phyloP scores from a whole-genome alignment of 2,797 vertebrate genomes.

The Sebastes dallii region DNA sequence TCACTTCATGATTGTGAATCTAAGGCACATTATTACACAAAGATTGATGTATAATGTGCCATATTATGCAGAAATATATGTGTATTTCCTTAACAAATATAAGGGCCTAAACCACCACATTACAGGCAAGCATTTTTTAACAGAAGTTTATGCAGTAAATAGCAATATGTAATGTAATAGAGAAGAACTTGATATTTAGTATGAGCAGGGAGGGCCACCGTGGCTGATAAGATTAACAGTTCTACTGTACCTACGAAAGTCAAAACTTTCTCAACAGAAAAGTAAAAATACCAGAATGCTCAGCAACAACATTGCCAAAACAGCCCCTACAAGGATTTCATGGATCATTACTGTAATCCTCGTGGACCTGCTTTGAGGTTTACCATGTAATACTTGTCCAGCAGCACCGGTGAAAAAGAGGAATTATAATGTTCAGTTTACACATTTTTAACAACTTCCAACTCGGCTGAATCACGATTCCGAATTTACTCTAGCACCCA shows the following conservation, averaged over 20 bases:
- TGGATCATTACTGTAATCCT: conserved; percentile 23
- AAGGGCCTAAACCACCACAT: neutral
- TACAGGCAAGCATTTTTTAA: neutral
- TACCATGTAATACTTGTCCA: neutral
- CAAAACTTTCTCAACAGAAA: conserved; percentile 4
- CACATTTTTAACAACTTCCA: neutral
- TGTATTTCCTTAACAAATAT: neutral
- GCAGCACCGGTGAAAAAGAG: neutral
- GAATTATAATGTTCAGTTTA: neutral
- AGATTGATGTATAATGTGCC: neutral
- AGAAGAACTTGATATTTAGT: neutral
- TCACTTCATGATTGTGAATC: neutral
- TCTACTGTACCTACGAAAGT: neutral
- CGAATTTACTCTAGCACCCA: neutral
- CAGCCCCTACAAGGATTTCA: neutral
- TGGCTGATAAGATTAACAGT: neutral
- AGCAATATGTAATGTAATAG: neutral
- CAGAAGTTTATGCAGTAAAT: neutral
- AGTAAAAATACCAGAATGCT: conserved; percentile 2
- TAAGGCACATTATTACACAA: too few species aligned
- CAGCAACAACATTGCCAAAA: conserved; percentile 11
- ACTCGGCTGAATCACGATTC: neutral
- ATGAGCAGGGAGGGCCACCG: neutral
- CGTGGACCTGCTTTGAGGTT: conserved; percentile 2
- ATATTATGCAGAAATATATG: neutral